These are phyloP conservation scores for Tiliqua scincoides DNA, from an alignment of 2,113 vertebrate genomes.

Conservation along the genomic window DNA sequence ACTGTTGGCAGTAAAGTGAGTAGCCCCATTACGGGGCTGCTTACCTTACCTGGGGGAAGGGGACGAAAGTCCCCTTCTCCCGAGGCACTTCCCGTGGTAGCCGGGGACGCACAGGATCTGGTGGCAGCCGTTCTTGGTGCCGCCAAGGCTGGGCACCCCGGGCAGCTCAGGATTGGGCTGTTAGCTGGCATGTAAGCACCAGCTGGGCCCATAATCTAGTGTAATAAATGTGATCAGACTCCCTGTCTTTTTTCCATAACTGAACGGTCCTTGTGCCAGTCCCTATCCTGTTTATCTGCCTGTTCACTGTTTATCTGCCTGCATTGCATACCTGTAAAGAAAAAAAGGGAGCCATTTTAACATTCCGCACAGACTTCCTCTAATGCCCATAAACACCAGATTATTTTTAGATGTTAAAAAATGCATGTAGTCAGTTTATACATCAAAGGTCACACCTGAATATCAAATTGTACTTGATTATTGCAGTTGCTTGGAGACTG, in stretches of 20 bases:
- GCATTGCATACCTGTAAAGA: background rate
- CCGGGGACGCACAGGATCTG: no score
- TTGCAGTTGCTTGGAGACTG: background rate
- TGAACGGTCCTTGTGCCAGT: background rate
- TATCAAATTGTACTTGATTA: constrained; percentile 5
- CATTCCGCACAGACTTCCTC: background rate
- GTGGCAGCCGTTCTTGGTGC: no score
- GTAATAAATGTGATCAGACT: background rate
- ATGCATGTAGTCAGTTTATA: background rate
- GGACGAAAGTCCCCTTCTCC: no score
- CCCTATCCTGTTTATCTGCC: no score
- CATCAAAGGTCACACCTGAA: background rate
- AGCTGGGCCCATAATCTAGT: no score
- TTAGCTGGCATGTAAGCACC: no score
- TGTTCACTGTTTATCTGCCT: background rate
- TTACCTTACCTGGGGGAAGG: no score
- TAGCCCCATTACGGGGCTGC: no score
- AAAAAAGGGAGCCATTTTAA: background rate
- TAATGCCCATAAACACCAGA: background rate
- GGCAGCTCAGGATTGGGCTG: no score
- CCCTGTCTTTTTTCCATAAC: background rate
- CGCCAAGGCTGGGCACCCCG: no score
- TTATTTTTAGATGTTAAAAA: background rate
- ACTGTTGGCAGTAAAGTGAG: no score
- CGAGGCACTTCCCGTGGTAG: no score